Percentiles rank a stretch among this genome's conserved stretches.
These are phyloP conservation scores for Hydrolagus colliei DNA, from an alignment of 2,797 vertebrate genomes.

Conservation along the genomic window DNA sequence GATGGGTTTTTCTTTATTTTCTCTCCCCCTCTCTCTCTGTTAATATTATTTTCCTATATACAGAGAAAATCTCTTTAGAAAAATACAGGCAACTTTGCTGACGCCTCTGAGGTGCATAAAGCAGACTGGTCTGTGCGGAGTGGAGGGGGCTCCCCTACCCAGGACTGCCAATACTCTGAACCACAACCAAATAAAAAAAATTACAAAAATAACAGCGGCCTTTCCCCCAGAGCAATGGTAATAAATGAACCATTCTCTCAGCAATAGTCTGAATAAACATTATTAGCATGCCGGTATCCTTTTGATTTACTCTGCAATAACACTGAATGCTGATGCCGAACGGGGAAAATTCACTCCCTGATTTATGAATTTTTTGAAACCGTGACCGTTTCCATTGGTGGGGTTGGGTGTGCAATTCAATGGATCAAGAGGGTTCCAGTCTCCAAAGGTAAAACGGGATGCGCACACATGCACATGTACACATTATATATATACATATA, in stretches of 20 bases:
- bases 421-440: neutral
- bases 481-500: no score
- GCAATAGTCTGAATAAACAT: conserved; percentile 24
- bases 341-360: neutral
- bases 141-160: neutral
- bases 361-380: conserved; percentile 18
- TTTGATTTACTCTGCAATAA: conserved; percentile 29
- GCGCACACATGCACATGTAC: no score
- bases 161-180: conserved; percentile 10
- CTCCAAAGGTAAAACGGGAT: neutral
- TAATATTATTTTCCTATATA: conserved; percentile 23
- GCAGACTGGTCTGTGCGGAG: neutral
- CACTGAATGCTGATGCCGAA: conserved; percentile 29
- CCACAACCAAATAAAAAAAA: neutral
- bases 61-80: conserved; percentile 20
- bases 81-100: conserved; percentile 18
- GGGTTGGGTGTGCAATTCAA: neutral
- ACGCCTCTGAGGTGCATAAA: conserved; percentile 26
- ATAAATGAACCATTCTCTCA: conserved; percentile 31
- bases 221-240: conserved; percentile 19
- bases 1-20: neutral
- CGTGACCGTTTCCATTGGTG: neutral
- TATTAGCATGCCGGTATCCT: conserved; percentile 28
- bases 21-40: no score
- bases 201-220: neutral